Evolutionary conservation across 2,888 invertebrate genomes (phyloP).

Genomic region (Acronicta psi): DNA sequence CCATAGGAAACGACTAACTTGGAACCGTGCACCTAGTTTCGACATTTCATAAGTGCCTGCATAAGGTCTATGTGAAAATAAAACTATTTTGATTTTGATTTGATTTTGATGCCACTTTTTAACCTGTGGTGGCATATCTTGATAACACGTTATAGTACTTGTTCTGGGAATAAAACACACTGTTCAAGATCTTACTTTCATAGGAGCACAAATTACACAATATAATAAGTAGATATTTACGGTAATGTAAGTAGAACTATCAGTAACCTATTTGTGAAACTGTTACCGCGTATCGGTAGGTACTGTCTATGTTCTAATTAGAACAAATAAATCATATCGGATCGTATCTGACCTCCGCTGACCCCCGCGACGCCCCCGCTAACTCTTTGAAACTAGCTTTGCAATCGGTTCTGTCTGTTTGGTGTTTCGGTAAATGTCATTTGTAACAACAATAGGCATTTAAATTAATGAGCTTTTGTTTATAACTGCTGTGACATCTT

Average conservation of each 20-base stretch:
- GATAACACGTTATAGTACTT: too few species aligned
- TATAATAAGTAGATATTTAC: background rate
- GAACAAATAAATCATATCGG: constrained; percentile 60
- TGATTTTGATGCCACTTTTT: too few species aligned
- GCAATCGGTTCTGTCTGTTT: constrained; percentile 25
- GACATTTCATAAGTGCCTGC: too few species aligned
- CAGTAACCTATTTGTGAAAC: constrained; percentile 45
- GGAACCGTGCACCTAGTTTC: too few species aligned
- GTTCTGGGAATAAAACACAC: too few species aligned
- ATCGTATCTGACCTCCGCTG: constrained; percentile 58
- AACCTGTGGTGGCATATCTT: too few species aligned
- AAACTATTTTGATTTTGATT: too few species aligned
- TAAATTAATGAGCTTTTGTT: constrained; percentile 15
- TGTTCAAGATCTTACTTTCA: background rate
- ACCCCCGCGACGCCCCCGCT: constrained; percentile 54
- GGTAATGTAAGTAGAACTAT: constrained; percentile 12
- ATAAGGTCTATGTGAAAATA: too few species aligned
- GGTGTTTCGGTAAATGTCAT: constrained; percentile 20
- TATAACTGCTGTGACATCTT: background rate
- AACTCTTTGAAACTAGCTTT: constrained; percentile 34
- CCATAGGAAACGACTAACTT: too few species aligned
- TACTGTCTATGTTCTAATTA: constrained; percentile 62
- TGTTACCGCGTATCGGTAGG: constrained; percentile 38
- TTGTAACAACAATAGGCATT: constrained; percentile 15
- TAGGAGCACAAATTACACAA: background rate